Base-by-base conservation (phyloP, 2,113 vertebrate genomes). In the Lycocorax pyrrhopterus region DNA sequence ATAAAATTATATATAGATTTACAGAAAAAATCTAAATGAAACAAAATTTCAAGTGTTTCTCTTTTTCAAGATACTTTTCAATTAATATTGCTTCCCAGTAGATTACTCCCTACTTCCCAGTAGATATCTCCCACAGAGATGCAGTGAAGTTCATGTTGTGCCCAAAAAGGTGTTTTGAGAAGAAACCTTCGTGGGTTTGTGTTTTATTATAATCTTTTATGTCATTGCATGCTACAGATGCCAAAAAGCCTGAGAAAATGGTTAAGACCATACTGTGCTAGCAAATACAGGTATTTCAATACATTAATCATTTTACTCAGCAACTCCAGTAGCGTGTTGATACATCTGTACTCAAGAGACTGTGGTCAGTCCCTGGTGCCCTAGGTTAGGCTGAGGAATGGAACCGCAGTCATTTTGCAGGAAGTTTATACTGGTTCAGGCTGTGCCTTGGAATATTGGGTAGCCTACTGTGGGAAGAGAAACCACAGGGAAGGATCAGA, bases 301-400 rank as follows among this genome's bases (percentile, higher is more conserved):
- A 62, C 95, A 94, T 88, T 96, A 95, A 90, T 92, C 75, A 90
- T 96, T 97, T 87, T 92, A 77, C 72, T 96, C 92, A 74, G 29
- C 63, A 76, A 4, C 84, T 96, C 73, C 67, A 39, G 73, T 72
- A 91, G 63, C 82, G 20, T 90, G 91, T 91, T 97, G 83, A 91
- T 85, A 60, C 73, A 91, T 91, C 80, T 80, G 52, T 77, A 81
- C 93, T 94, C 55, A 22, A 9, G 87, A 95, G 94, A 64, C 77
- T 88, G 58, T 87, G 94, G 94, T 94, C 83, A 91, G 59, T 92
- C 91, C 63, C 73, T 87, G 72, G 53, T 96, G 88, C 74, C 71
- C 56, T 29, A 22, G 71, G 46, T 7, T 5, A 7, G 67, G 41
- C 72, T 79, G 68, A 93, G 53, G 13, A 75, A 77, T 96, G 85